Percentiles rank a stretch among this genome's conserved stretches.
These are phyloP conservation scores for Monochamus alternatus DNA, from an alignment of 2,888 invertebrate species.

Conservation along the genomic window DNA sequence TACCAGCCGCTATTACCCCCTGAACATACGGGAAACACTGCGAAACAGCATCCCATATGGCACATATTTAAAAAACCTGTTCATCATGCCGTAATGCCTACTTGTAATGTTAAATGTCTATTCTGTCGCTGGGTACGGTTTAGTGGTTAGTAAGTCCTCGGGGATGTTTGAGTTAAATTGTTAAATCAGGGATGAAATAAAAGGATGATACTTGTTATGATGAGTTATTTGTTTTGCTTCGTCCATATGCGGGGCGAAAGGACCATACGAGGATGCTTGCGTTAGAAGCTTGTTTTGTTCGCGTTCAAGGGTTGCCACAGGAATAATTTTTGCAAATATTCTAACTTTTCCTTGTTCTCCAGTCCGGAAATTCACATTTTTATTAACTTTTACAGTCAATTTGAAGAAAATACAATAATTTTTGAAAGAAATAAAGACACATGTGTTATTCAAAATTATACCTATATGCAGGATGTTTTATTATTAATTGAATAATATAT, in stretches of 20 bases:
- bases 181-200: constrained; percentile 54
- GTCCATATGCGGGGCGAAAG: constrained; percentile 9
- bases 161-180: constrained; percentile 54
- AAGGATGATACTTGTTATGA: constrained; percentile 50
- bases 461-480: too few relatives aligned
- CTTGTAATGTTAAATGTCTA: constrained; percentile 55
- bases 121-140: constrained; percentile 57
- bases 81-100: constrained; percentile 52
- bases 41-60: constrained; percentile 56
- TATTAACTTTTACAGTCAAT: too few relatives aligned
- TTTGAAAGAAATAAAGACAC: too few relatives aligned
- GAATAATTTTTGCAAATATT: too few relatives aligned
- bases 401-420: too few relatives aligned
- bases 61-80: constrained; percentile 53
- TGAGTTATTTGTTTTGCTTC: constrained; percentile 46
- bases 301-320: too few relatives aligned
- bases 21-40: constrained; percentile 46
- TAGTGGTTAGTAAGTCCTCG: constrained; percentile 56
- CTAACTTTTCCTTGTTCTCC: too few relatives aligned
- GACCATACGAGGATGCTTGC: background rate
- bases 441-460: too few relatives aligned
- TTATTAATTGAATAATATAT: too few relatives aligned
- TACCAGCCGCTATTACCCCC: constrained; percentile 31
- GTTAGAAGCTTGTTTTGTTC: background rate
- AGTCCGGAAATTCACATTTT: too few relatives aligned